These are phyloP conservation scores for Cephalopterus ornatus DNA, from an alignment of 2,113 vertebrate genomes.

Conservation along the genomic window DNA sequence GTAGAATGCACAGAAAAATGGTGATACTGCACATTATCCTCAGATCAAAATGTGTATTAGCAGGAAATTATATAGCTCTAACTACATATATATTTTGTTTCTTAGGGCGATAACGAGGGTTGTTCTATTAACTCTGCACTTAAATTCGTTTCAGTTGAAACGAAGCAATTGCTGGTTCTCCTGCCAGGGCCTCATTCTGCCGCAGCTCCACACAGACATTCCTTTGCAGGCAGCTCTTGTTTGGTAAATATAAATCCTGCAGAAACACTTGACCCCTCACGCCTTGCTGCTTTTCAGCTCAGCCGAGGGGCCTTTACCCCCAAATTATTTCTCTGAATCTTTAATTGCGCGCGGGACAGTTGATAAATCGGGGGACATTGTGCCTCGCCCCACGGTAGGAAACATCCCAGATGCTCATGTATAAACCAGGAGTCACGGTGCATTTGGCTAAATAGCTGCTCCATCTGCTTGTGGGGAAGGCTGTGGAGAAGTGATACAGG, in stretches of 20 bases:
- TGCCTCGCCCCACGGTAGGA: conserved; percentile 33
- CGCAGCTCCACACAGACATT: conserved; percentile 15
- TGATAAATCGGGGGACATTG: conserved; percentile 30
- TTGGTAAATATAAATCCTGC: conserved; percentile 48
- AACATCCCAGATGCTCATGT: conserved; percentile 59
- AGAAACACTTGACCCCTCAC: conserved; percentile 63
- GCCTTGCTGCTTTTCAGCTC: conserved; percentile 55
- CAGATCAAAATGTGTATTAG: conserved; percentile 22
- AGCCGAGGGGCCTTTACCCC: not conserved
- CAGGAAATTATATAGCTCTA: conserved; percentile 33
- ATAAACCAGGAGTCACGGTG: conserved; percentile 52
- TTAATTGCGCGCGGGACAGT: conserved; percentile 34
- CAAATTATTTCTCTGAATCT: conserved; percentile 61
- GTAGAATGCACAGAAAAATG: not conserved
- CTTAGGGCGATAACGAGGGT: not conserved
- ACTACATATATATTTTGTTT: conserved; percentile 11
- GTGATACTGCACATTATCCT: conserved; percentile 29
- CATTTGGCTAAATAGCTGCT: conserved; percentile 62
- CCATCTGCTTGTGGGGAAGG: conserved; percentile 49
- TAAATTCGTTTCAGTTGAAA: not conserved
- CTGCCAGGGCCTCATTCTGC: not conserved
- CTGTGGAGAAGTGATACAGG: conserved; percentile 2
- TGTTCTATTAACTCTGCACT: not conserved
- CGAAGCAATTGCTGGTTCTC: not conserved
- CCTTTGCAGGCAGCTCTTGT: conserved; percentile 31